Evolutionary conservation across 2,797 vertebrate species (phyloP), one percentile per base, ranked within the genome.

Genomic region (Intellagama lesueurii): DNA sequence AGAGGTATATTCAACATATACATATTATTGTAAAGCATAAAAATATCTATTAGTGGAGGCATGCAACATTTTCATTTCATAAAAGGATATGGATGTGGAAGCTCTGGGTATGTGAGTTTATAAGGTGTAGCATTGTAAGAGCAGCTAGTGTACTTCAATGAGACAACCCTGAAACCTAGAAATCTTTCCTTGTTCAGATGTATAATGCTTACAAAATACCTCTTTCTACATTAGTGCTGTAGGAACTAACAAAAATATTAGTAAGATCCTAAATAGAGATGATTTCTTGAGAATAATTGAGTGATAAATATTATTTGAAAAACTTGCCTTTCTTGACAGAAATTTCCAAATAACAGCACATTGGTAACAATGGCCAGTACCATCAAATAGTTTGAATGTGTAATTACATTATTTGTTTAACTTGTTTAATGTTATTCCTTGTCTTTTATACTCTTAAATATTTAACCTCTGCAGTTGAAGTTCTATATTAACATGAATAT

Each of bases 171-270:
- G 77, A 64, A 60, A 92, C 91, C 89, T 92, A 79, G 87, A 94
- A 84, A 83, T 83, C 89, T 82, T 93, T 88, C 90, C 94, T 92
- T 92, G 92, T 94, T 95, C 92, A 94, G 77, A 91, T 72, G 88
- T 90, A 92, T 86, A 90, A 85, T 88, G 89, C 86, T 92, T 89
- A 83, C 81, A 75, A 64, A 17, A 86, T 81, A 90, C 89, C 78
- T 91, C 87, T 89, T 88, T 94, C 92, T 79, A 77, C 88, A 88
- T 90, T 75, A 91, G 47, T 93, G 91, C 35, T 88, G 87, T 88
- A 47, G 69, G 28, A 66, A 66, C 52, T 80, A 70, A 79, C 77
- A 56, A 28, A 44, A 70, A 9, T 52, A 44, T 52, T 89, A 89
- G 35, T 68, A 49, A 2, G 28, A 49, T 89, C 32, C 30, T 81